Base-by-base conservation (phyloP, 1,140 invertebrate genomes). In the Frieseomelitta varia region DNA sequence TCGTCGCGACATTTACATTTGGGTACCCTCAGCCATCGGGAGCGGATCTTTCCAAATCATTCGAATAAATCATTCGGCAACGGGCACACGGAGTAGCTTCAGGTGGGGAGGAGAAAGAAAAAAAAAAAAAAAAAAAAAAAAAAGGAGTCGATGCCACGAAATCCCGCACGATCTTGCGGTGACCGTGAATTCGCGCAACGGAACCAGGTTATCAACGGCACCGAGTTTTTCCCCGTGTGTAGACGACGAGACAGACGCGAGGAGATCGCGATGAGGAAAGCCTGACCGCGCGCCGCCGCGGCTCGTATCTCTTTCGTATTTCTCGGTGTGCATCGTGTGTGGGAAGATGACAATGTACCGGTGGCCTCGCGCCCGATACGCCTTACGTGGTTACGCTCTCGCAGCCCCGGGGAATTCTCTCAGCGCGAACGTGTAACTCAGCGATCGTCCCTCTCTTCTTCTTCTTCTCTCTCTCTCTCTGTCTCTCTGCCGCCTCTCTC, bases 341-440 rank as follows among this genome's bases (percentile, higher is more conserved):
- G 89, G 90, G 90, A 91, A 91, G 87, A 91, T 90, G 87, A 91
- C 91, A 91, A 91, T 91, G 91, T 85, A 91, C 88, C 82, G 81
- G 84, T 88, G 90, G 88, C 90, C 90, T 91, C 91, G 91, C 88
- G 85, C 90, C 79, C 90, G 88, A 91, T 91, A 91, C 85, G 88
- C 79, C 88, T 89, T 85, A 85, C 76, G 86, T 85, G 75, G 79
- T 88, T 88, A 82, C 86, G 71, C 72, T 79, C 86, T 85, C 84
- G 79, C 69, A 56, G 76, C 68, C 68, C 72, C 47, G 73, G 81
- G 81, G 77, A 86, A 87, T 88, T 87, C 79, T 84, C n/a, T 81
- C 21, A 74, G 76, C 84, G 79, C 87, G 79, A 78, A 65, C 80
- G 27, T 75, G 81, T 77, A 76, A 75, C 65, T 81, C 65, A 47